Conservation (phyloP, 2,113 vertebrate species). For the Cottus gobio region DNA sequence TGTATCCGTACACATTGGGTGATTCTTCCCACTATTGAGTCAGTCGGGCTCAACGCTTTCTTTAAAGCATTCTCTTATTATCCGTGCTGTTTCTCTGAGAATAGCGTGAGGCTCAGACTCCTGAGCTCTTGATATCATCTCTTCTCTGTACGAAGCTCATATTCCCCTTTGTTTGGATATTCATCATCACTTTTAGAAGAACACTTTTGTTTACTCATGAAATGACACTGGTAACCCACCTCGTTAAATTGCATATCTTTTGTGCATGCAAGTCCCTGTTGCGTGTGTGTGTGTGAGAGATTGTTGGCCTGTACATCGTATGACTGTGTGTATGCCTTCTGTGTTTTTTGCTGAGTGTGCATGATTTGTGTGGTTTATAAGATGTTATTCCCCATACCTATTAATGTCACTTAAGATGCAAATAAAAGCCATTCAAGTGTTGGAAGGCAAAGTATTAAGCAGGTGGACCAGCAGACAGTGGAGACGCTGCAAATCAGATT, state of each 20-base stretch:
- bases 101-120: slow-evolving; percentile 18
- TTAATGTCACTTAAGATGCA: slow-evolving; percentile 80
- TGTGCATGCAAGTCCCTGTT: neutral
- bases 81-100: slow-evolving; percentile 24
- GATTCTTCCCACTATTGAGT: slow-evolving; percentile 40
- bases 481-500: slow-evolving; percentile 70
- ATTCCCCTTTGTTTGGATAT: slow-evolving; percentile 34
- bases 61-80: slow-evolving; percentile 6
- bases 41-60: slow-evolving; percentile 6
- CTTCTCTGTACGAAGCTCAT: neutral
- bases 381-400: slow-evolving; percentile 62
- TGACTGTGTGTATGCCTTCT: slow-evolving; percentile 15
- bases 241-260: slow-evolving; percentile 12
- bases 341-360: slow-evolving; percentile 61
- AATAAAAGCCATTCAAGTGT: slow-evolving; percentile 76
- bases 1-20: slow-evolving; percentile 1
- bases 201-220: slow-evolving; percentile 39
- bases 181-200: slow-evolving; percentile 28
- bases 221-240: slow-evolving; percentile 10
- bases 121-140: slow-evolving; percentile 8
- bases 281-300: neutral
- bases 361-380: slow-evolving; percentile 69
- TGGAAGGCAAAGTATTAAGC: slow-evolving; percentile 61
- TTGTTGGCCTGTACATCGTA: slow-evolving; percentile 32
- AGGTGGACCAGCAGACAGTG: slow-evolving; percentile 64